Evolutionary conservation across 2,888 invertebrate genomes (phyloP).

Genomic region (Myathropa florea): DNA sequence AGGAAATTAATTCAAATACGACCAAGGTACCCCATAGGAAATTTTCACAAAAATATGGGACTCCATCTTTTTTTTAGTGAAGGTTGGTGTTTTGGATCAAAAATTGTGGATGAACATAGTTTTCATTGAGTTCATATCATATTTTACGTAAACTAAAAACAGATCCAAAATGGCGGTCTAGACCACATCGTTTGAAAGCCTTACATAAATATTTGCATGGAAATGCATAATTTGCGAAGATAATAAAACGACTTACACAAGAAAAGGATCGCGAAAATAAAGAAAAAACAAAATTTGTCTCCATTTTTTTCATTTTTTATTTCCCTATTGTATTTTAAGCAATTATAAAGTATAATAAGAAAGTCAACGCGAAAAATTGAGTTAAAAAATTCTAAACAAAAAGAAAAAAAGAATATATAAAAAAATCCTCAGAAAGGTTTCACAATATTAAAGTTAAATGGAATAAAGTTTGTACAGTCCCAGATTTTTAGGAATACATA

Average conservation of each 20-base stretch:
- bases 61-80: too few relatives aligned
- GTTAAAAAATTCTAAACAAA: neutral
- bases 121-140: too few relatives aligned
- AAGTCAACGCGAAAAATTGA: neutral
- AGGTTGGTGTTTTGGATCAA: too few relatives aligned
- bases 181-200: too few relatives aligned
- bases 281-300: neutral
- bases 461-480: slow-evolving; percentile 57
- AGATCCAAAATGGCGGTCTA: too few relatives aligned
- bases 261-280: neutral
- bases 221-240: too few relatives aligned
- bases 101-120: too few relatives aligned
- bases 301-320: neutral
- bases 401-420: slow-evolving; percentile 2
- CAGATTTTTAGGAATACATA: slow-evolving; percentile 32
- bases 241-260: neutral
- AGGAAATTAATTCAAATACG: too few relatives aligned
- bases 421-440: slow-evolving; percentile 69
- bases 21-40: too few relatives aligned
- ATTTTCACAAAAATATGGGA: too few relatives aligned
- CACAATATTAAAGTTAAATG: slow-evolving; percentile 32
- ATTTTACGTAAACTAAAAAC: too few relatives aligned
- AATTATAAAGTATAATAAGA: neutral
- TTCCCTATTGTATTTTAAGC: neutral
- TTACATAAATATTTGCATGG: too few relatives aligned